phyloP scores from a whole-genome alignment of 1,140 invertebrate genomes.

The Drosophila pseudoananassae region DNA sequence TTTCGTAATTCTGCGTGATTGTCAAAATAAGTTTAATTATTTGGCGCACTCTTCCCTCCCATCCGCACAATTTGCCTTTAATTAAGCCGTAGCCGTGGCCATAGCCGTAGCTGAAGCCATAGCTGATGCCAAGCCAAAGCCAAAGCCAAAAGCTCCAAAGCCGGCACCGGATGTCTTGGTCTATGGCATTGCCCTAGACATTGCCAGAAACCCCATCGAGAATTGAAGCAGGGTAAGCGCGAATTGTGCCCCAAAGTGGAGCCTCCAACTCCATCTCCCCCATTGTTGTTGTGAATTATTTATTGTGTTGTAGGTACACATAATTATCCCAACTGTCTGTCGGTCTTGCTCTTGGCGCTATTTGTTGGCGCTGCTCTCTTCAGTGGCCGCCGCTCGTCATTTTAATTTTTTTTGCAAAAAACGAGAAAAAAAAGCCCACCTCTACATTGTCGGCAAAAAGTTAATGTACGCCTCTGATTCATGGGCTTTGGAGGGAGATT shows the following conservation, averaged over 20 bases:
- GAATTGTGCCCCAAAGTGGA: constrained; percentile 17
- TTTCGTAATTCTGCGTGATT: constrained; percentile 72
- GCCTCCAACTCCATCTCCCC: background rate
- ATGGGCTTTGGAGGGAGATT: constrained; percentile 38
- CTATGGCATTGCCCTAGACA: constrained; percentile 61
- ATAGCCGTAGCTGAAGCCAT: constrained; percentile 8
- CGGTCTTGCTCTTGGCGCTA: constrained; percentile 46
- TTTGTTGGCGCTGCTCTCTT: constrained; percentile 11
- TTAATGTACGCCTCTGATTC: constrained; percentile 62
- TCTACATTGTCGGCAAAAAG: constrained; percentile 49
- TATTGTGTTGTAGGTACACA: constrained; percentile 78
- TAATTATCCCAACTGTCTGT: constrained; percentile 66
- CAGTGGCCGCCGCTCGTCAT: background rate
- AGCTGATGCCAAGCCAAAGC: constrained; percentile 14
- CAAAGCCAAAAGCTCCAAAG: constrained; percentile 28
- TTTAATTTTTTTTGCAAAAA: constrained; percentile 31
- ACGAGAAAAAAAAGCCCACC: background rate
- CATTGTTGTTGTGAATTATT: constrained; percentile 74
- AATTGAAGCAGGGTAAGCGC: constrained; percentile 39
- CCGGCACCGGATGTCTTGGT: constrained; percentile 76
- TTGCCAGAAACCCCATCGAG: constrained; percentile 50
- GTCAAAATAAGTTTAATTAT: constrained; percentile 65
- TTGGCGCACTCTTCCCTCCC: constrained; percentile 48
- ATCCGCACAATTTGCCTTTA: constrained; percentile 74
- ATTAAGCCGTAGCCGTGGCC: constrained; percentile 62